These are phyloP conservation scores for Emberiza fucata DNA, from an alignment of 2,113 vertebrate species.

Conservation along the genomic window DNA sequence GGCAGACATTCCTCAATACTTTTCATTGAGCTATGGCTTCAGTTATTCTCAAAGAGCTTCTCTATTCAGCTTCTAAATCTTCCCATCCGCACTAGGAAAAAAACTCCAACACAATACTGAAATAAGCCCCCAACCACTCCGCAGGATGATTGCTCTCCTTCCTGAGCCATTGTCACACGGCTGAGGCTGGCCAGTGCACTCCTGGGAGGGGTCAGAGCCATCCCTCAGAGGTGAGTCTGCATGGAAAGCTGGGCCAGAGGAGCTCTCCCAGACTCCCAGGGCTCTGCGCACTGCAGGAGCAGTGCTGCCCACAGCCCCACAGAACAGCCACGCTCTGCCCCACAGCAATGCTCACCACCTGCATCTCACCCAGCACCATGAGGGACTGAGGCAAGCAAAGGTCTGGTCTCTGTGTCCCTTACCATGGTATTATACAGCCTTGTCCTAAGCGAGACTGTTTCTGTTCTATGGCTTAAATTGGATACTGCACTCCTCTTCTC, in stretches of 20 bases:
- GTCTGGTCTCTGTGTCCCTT: background rate
- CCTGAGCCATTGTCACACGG: background rate
- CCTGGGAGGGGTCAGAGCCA: background rate
- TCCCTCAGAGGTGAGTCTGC: accelerated
- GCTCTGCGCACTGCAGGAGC: background rate
- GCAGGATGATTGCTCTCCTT: background rate
- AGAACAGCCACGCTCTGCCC: background rate
- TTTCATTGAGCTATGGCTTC: background rate
- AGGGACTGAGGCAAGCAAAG: background rate
- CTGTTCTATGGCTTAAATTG: background rate
- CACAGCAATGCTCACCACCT: background rate
- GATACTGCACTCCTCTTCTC: background rate
- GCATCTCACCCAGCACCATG: accelerated
- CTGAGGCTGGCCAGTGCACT: background rate
- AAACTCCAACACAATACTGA: background rate
- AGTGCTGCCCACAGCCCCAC: background rate
- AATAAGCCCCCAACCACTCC: background rate
- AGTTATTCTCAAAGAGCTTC: background rate
- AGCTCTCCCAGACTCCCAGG: accelerated
- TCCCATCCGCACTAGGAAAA: background rate
- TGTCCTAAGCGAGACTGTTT: background rate
- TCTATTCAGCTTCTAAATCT: background rate
- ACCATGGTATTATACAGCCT: background rate
- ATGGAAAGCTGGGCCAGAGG: background rate
- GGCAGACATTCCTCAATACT: background rate